Conservation (phyloP, 1,140 invertebrate species). For the Leptinotarsa defecta region DNA sequence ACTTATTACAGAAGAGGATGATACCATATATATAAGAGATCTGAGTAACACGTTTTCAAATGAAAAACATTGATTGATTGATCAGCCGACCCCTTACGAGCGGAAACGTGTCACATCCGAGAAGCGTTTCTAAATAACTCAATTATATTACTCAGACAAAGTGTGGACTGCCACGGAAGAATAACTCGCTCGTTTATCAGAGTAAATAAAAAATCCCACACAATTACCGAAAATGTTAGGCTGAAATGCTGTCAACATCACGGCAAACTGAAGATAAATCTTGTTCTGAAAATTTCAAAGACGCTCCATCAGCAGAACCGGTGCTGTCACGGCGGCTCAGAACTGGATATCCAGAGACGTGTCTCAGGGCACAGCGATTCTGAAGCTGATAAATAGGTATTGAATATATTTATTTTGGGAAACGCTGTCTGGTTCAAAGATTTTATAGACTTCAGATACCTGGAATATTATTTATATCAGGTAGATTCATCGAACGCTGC, state of each 20-base stretch:
- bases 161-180: background rate
- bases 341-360: background rate
- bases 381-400: too few relatives aligned
- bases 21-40: too few relatives aligned
- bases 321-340: background rate
- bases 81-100: too few relatives aligned
- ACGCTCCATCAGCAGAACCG: background rate
- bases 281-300: constrained; percentile 4
- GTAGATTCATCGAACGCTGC: too few relatives aligned
- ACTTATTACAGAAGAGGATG: too few relatives aligned
- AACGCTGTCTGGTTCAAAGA: too few relatives aligned
- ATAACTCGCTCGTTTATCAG: background rate
- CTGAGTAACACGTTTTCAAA: too few relatives aligned
- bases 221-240: background rate
- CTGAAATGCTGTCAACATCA: constrained; percentile 3
- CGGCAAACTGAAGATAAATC: background rate
- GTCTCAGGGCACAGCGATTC: background rate
- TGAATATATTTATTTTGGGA: too few relatives aligned
- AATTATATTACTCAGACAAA: background rate
- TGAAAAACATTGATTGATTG: too few relatives aligned
- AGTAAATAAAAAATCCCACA: background rate
- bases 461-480: too few relatives aligned
- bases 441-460: too few relatives aligned
- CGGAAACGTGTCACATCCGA: background rate
- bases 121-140: background rate